phyloP scores from a whole-genome alignment of 2,113 vertebrate genomes.

The Electrona antarctica region DNA sequence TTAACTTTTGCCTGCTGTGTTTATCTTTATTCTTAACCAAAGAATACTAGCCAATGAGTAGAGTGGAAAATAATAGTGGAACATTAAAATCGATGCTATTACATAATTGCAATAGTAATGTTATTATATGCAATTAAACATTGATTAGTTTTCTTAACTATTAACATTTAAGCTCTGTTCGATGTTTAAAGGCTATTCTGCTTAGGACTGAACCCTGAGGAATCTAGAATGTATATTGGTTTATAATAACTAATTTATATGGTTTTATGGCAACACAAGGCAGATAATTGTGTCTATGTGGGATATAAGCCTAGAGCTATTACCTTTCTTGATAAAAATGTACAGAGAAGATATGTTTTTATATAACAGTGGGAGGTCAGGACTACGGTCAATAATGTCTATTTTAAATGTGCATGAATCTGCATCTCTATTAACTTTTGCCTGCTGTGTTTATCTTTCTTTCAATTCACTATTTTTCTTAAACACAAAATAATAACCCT shows the following conservation, averaged over 20 bases:
- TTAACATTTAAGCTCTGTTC: constrained; percentile 8
- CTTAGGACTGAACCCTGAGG: no score
- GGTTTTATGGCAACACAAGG: no score
- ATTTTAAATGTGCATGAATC: neutral
- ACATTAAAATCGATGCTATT: neutral
- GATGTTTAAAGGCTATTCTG: neutral
- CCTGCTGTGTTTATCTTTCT: neutral
- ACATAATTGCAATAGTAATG: constrained; percentile 3
- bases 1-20: neutral
- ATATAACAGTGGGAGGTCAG: no score
- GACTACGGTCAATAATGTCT: no score
- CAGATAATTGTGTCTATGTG: neutral
- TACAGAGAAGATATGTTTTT: neutral
- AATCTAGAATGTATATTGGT: no score
- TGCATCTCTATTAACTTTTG: neutral
- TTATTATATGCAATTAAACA: neutral
- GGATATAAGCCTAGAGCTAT: neutral
- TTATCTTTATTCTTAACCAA: constrained; percentile 49
- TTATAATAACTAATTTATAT: no score
- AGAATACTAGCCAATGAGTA: constrained; percentile 49
- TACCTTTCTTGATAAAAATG: neutral
- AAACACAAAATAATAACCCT: neutral
- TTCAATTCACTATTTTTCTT: neutral
- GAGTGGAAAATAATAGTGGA: constrained; percentile 2
- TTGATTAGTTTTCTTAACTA: neutral